These are phyloP conservation scores for Allacma fusca DNA, from an alignment of 2,888 invertebrate genomes.

Conservation along the genomic window DNA sequence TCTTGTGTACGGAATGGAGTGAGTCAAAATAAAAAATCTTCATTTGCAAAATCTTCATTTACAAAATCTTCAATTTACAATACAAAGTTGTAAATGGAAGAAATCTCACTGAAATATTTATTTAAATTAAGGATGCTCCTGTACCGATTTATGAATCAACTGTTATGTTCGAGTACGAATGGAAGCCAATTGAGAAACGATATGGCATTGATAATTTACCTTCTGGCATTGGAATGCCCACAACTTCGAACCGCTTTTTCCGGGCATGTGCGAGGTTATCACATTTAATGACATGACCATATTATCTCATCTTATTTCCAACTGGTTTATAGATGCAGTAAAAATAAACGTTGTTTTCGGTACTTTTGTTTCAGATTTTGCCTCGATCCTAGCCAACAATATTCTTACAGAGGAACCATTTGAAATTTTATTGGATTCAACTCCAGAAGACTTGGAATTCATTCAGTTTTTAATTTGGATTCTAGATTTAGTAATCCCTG, in stretches of 20 bases:
- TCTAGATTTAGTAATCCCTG: constrained; percentile 48
- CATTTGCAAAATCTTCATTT: too few relatives aligned
- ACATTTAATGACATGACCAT: neutral
- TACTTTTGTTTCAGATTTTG: constrained; percentile 46
- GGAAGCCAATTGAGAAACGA: constrained; percentile 3
- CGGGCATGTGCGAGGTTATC: neutral
- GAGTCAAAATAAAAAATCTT: too few relatives aligned
- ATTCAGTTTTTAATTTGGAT: constrained; percentile 54
- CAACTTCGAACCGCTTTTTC: constrained; percentile 44
- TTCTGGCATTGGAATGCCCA: constrained; percentile 24
- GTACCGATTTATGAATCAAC: constrained; percentile 21
- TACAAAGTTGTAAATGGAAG: too few relatives aligned
- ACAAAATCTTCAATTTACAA: too few relatives aligned
- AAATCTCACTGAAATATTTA: too few relatives aligned
- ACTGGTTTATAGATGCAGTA: too few relatives aligned
- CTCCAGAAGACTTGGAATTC: constrained; percentile 53
- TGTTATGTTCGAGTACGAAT: neutral
- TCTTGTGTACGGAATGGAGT: too few relatives aligned
- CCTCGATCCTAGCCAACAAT: constrained; percentile 46
- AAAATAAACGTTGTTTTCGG: too few relatives aligned
- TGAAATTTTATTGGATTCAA: constrained; percentile 48
- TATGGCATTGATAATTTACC: constrained; percentile 16
- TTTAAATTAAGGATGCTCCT: constrained; percentile 16
- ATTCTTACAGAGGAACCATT: constrained; percentile 35
- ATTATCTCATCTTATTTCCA: too few relatives aligned